Evolutionary conservation across 2,113 vertebrate species (phyloP), one percentile per base, ranked within the genome.

Genomic region (Ptyas mucosa): DNA sequence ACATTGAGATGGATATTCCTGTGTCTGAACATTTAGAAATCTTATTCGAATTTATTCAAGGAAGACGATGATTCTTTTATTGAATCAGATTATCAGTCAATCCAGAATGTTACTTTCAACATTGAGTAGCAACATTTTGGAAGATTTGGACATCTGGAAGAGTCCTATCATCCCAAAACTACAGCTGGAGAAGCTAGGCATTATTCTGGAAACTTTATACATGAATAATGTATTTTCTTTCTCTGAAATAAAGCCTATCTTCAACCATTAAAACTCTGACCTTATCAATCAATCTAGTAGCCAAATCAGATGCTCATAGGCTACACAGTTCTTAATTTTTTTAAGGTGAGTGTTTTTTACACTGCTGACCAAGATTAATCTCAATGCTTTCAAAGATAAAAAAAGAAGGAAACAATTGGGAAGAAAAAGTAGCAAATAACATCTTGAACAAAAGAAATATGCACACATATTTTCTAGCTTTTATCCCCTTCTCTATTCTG

Each of bases 21-120:
- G 64, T 14, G 49, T 64, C 87, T 57, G 23, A 91, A 87, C 49
- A 93, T 12, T 51, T 95, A 58, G 94, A 21, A 95, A 95, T 94
- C 46, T 88, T 90, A 93, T 94, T 95, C 43, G 89, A 51, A 94
- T 61, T 1, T 81, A 51, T 58, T 51, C 34, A 57, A 81, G n/a
- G 18, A 81, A 81, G 75, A 43, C 3, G 3, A 9, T 18, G 34
- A 43, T 20, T 81, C 34, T 43, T 81, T 81, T 81, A 81, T 21
- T 23, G 75, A 81, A 43, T 81, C 75, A 81, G 34, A 81, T 43
- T 18, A 9, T 81, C 8, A 3, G 8, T 81, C 34, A 43, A 43
- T 81, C 34, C 21, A 39, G 15, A 43, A 20, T 43, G 8, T 81
- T 21, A 81, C 20, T 81, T 81, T 81, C 75, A 81, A 43, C 34